A percentile compares a stretch with the other conserved stretches of the same genome.
Conservation (phyloP, 1,140 invertebrate genomes). For the Drosophila willistoni region DNA sequence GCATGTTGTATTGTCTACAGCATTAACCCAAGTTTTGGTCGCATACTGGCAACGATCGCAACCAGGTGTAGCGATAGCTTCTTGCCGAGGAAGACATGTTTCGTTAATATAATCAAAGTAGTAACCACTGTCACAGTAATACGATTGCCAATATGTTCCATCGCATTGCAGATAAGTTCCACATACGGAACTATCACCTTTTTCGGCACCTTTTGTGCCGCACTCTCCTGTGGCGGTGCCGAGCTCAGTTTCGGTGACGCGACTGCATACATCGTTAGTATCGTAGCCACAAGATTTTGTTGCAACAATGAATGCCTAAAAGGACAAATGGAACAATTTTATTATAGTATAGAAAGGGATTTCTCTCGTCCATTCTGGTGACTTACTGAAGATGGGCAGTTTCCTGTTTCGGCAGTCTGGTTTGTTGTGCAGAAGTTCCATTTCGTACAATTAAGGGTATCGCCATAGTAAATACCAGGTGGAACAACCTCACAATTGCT, state of each 20-base stretch:
- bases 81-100: not conserved
- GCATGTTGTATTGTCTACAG: conserved; percentile 29
- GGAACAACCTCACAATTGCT: conserved; percentile 45
- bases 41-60: conserved; percentile 61
- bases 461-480: conserved; percentile 41
- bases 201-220: rapidly evolving
- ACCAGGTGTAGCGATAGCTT: not conserved
- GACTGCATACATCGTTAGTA: conserved; percentile 10
- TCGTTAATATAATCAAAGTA: conserved; percentile 10
- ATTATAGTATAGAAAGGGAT: not conserved
- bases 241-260: conserved; percentile 19
- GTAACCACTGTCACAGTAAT: conserved; percentile 19
- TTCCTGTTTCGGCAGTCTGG: rapidly evolving
- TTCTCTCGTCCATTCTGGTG: not conserved
- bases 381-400: conserved; percentile 26
- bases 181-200: not conserved
- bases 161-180: conserved; percentile 42
- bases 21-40: conserved; percentile 31
- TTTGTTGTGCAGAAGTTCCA: conserved; percentile 40
- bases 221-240: conserved; percentile 14
- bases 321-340: too few species aligned
- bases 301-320: conserved; percentile 30
- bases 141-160: not conserved
- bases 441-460: not conserved
- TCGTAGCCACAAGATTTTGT: not conserved